Evolutionary conservation across 2,888 invertebrate genomes (phyloP), one percentile per base, ranked within the genome.

Genomic region (Tubulanus polymorphus): DNA sequence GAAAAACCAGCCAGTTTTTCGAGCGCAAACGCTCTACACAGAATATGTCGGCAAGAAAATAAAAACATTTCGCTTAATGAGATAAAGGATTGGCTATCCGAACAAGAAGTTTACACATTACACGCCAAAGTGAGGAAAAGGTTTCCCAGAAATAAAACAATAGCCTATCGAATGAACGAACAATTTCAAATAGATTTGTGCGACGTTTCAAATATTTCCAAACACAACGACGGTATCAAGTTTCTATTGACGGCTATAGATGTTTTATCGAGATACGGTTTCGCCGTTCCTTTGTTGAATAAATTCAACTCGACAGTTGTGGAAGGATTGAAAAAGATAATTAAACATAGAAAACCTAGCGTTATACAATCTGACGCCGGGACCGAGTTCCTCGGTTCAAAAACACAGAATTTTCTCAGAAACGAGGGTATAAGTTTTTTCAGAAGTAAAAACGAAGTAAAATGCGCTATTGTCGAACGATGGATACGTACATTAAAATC

Each of bases 401-500:
- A 23, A 10, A 49, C 61, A 48, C 53, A 54, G 37, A 15, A 28
- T 10, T 59, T 54, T 50, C 1, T 64, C 20, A 57, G 57, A 23
- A 37, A 56, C 20, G 54, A 63, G 20, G 59, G 64, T 3, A 52
- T 65, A 1, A 23, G 61, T 23, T 68, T 63, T 61, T 67, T 69
- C 37, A 64, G 63, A 1, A 66, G 69, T 0, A 55, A 68, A 56
- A 63, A 60, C 2, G 67, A 69, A 37, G 64, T 66, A 3, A 76
- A 77, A 60, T 68, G 70, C 1, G 56, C 63, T 1, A 57, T 75
- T 3, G 64, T 69, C 3, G 75, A 76, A 61, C 51, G 76, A 3
- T 69, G 57, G 41, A 59, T 63, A 23, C 35, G 63, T n/a, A 65
- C 64, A n/a, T 28, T 65, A 18, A 65, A 65, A 55, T 46, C 56